Evolutionary conservation across 1,140 invertebrate species (phyloP).

Genomic region (Nixonia krombeini): DNA sequence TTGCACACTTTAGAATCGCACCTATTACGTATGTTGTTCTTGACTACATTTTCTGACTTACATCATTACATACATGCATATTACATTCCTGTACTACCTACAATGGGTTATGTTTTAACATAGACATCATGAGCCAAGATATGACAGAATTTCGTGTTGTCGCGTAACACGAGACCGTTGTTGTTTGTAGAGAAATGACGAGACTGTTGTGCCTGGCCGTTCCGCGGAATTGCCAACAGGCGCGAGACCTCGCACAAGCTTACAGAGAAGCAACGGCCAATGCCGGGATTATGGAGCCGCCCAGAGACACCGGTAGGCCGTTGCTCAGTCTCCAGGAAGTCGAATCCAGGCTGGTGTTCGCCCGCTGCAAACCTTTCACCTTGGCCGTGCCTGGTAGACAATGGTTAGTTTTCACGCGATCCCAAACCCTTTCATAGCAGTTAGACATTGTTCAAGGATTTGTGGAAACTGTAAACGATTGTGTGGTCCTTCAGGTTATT

Average conservation of each 20-base stretch:
- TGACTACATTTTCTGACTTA: not conserved
- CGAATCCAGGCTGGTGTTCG: constrained; percentile 87
- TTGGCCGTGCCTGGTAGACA: constrained; percentile 84
- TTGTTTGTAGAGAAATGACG: constrained; percentile 66
- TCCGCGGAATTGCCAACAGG: constrained; percentile 64
- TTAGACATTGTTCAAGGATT: too few species aligned
- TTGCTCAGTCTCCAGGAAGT: constrained; percentile 84
- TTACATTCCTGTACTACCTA: too few species aligned
- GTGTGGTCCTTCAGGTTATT: constrained; percentile 80
- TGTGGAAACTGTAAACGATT: too few species aligned
- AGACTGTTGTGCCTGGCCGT: constrained; percentile 63
- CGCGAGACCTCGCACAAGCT: constrained; percentile 66
- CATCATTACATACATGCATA: too few species aligned
- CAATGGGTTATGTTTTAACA: too few species aligned
- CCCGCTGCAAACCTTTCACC: constrained; percentile 88
- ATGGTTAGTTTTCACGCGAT: too few species aligned
- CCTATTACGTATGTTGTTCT: constrained; percentile 12
- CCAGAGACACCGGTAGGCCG: constrained; percentile 81
- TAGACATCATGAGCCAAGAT: too few species aligned
- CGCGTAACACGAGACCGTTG: too few species aligned
- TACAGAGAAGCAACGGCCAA: constrained; percentile 86
- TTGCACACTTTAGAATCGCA: too few species aligned
- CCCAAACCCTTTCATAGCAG: too few species aligned
- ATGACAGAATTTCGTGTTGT: too few species aligned
- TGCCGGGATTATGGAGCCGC: constrained; percentile 86